These are phyloP conservation scores for Myotis yumanensis DNA, from an alignment of 2,113 vertebrate species.

Conservation along the genomic window DNA sequence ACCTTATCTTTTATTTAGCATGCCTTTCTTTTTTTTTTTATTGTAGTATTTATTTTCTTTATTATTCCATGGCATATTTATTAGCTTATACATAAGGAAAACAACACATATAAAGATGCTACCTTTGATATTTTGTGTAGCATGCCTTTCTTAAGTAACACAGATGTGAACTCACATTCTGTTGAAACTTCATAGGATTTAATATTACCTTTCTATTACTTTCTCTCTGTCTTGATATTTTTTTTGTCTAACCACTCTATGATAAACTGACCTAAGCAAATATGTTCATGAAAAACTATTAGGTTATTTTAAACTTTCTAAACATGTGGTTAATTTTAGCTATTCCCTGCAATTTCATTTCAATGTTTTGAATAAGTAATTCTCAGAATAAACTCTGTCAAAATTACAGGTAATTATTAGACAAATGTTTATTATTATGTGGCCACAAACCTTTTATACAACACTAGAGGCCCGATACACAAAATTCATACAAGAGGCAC, in stretches of 20 bases:
- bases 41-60: not conserved
- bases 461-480: not conserved
- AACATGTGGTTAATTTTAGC: not conserved
- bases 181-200: not conserved
- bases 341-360: not conserved
- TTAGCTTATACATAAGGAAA: not conserved
- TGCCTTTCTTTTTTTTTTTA: too few species aligned
- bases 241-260: not conserved
- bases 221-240: not conserved
- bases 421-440: not conserved
- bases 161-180: not conserved
- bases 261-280: not conserved
- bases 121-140: not conserved
- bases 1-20: not conserved
- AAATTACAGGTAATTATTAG: not conserved
- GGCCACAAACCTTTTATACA: not conserved
- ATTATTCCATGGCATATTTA: not conserved
- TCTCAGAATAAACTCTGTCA: not conserved
- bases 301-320: not conserved
- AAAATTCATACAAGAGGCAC: too few species aligned
- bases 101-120: not conserved
- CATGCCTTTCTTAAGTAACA: not conserved
- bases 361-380: not conserved
- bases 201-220: not conserved
- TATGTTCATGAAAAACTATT: not conserved